phyloP scores from a whole-genome alignment of 2,888 invertebrate species.

The Bellardia bayeri region DNA sequence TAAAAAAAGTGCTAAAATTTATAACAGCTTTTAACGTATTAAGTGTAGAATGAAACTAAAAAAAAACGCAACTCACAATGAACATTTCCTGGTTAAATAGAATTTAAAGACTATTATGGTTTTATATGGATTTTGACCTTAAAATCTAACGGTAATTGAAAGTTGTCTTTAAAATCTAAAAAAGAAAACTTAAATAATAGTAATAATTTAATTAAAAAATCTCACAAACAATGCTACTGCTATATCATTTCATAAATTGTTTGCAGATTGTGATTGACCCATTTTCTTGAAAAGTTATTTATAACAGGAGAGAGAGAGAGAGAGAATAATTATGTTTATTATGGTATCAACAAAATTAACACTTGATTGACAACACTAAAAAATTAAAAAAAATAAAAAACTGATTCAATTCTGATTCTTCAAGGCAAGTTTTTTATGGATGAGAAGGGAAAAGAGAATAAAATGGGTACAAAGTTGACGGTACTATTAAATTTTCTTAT shows the following conservation, averaged over 20 bases:
- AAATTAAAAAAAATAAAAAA: no score
- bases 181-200: neutral
- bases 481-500: no score
- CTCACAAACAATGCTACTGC: no score
- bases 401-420: no score
- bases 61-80: slow-evolving; percentile 2
- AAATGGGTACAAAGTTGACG: no score
- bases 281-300: slow-evolving; percentile 11
- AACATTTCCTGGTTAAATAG: slow-evolving; percentile 70
- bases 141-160: slow-evolving; percentile 66
- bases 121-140: slow-evolving; percentile 60
- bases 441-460: no score
- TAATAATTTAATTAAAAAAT: no score
- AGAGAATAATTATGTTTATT: neutral
- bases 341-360: neutral
- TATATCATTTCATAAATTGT: no score
- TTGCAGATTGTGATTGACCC: slow-evolving; percentile 3
- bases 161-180: slow-evolving; percentile 13
- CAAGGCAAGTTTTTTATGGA: no score
- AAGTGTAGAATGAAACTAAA: slow-evolving; percentile 4
- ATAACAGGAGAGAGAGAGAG: neutral
- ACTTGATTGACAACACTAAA: no score
- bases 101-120: slow-evolving; percentile 44
- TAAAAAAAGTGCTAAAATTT: slow-evolving; percentile 58
- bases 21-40: slow-evolving; percentile 54